Evolutionary conservation across 2,797 vertebrate species (phyloP), one percentile per base, ranked within the genome.

Genomic region (Phrynocephalus forsythii): DNA sequence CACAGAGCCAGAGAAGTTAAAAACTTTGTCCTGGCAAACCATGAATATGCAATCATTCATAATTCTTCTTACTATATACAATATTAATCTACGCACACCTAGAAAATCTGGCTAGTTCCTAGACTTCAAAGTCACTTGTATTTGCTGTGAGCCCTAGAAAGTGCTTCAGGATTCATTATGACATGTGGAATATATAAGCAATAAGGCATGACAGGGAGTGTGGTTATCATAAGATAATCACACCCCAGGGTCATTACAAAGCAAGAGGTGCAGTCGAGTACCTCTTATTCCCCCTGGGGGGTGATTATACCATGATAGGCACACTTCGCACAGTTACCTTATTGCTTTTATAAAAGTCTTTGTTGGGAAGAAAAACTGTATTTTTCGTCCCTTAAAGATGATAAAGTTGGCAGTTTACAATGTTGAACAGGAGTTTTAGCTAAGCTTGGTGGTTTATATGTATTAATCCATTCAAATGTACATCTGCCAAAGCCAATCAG

Each of bases 211-310:
- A 96, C 95, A 97, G 95, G 94, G 95, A 96, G 94, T 95, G 92
- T 92, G 94, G 95, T 96, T 97, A 96, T 95, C 96, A 95, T 95
- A 96, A 96, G 95, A 95, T 96, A 97, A 96, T 97, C 96, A 97
- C 95, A 96, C 96, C 95, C 96, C 92, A 95, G 96, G 96, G 96
- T 97, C 96, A 97, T 97, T 96, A 96, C 94, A 96, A 96, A 96
- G 96, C 95, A 92, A 94, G 93, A 97, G 95, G 95, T 95, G 91
- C 94, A 91, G 92, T 93, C 90, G 82, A 76, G 79, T 93, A 94
- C 95, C 94, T 94, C 94, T 95, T 94, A 91, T 95, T 95, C 95
- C 96, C 96, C 96, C 95, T 94, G 95, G 96, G 96, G 96, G 95
- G 95, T 96, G 96, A 96, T 96, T 96, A 96, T 90, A 94, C 94